Conservation (phyloP, 2,797 vertebrate species). For the Aplochiton taeniatus region DNA sequence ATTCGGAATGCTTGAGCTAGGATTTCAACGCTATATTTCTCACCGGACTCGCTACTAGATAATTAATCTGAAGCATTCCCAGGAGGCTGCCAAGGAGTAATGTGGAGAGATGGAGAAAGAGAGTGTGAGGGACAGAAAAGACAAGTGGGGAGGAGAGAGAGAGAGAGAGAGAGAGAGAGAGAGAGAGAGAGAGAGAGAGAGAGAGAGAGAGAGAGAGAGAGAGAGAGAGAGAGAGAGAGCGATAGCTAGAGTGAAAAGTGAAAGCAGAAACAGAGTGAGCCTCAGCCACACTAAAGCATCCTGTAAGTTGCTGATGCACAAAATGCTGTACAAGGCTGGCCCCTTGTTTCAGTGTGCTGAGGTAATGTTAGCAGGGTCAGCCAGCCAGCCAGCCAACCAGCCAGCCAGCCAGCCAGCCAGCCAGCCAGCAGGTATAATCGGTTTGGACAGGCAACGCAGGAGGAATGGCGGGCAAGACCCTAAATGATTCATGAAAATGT, state of each 20-base stretch:
- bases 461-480: slow-evolving; percentile 56
- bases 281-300: slow-evolving; percentile 39
- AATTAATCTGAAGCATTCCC: too few species aligned
- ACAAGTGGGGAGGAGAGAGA: too few species aligned
- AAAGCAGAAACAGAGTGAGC: slow-evolving; percentile 28
- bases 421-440: slow-evolving; percentile 53
- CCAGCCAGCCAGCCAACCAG: too few species aligned
- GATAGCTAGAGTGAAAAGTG: slow-evolving; percentile 26
- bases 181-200: slow-evolving; percentile 19
- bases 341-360: slow-evolving; percentile 54
- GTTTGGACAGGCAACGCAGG: slow-evolving; percentile 62
- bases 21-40: background rate
- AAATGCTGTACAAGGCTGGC: slow-evolving; percentile 57
- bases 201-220: slow-evolving; percentile 38
- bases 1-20: slow-evolving; percentile 18
- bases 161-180: slow-evolving; percentile 7
- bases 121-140: background rate
- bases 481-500: slow-evolving; percentile 72
- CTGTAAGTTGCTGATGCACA: slow-evolving; percentile 62
- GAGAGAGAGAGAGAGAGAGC: slow-evolving; percentile 13
- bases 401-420: too few species aligned
- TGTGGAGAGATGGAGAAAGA: background rate
- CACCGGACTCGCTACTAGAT: too few species aligned
- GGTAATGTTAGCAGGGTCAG: slow-evolving; percentile 11
- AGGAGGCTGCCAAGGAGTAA: background rate